Percentiles rank a stretch among this genome's conserved stretches.
Conservation (phyloP, 2,888 invertebrate species). For the Unio pictorum region DNA sequence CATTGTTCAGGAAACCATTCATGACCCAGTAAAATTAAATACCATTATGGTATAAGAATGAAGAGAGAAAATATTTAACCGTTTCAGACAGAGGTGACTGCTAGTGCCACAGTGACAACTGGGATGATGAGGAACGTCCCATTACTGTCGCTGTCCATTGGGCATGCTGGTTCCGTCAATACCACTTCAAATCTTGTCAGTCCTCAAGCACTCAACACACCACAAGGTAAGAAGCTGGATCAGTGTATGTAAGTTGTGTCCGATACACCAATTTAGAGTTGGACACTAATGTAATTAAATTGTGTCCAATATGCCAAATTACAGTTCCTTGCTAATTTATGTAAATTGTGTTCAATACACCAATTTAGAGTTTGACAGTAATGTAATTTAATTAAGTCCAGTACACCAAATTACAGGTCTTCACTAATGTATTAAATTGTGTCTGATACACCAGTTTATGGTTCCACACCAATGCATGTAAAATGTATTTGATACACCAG, state of each 20-base stretch:
- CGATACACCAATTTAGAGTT: background rate
- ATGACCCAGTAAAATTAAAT: no score
- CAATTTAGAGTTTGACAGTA: no score
- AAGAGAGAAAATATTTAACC: background rate
- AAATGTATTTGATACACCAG: background rate
- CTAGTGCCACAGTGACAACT: conserved; percentile 11
- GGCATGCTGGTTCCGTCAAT: conserved; percentile 32
- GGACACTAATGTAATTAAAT: background rate
- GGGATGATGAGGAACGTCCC: conserved; percentile 52
- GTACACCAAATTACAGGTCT: background rate
- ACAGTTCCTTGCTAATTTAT: no score
- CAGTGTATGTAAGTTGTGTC: no score
- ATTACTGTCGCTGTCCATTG: conserved; percentile 60
- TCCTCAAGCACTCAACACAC: conserved; percentile 23
- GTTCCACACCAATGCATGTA: background rate
- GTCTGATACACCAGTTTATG: background rate
- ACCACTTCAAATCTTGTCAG: background rate
- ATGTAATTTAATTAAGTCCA: no score
- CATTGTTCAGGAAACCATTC: no score
- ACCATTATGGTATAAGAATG: background rate
- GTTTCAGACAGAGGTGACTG: background rate
- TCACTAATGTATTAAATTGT: background rate
- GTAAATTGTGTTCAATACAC: no score
- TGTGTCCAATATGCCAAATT: background rate
- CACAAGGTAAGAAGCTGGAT: conserved; percentile 17